Conservation (phyloP, 2,888 invertebrate species). For the Drosophila siamana region DNA sequence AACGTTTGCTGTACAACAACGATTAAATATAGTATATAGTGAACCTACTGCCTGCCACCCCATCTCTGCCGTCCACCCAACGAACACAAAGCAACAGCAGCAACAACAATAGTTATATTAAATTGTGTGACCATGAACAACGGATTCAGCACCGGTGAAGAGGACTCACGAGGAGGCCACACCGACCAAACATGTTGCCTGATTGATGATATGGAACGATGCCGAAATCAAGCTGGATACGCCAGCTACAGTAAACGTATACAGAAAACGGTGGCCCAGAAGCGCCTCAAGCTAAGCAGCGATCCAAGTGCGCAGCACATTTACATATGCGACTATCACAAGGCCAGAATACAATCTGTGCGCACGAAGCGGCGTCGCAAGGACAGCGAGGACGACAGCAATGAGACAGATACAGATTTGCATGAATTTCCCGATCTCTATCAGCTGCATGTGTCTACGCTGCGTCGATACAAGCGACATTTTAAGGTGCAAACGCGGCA, state of each 20-base stretch:
- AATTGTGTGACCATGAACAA: constrained; percentile 86
- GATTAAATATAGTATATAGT: constrained; percentile 3
- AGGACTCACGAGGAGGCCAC: constrained; percentile 94
- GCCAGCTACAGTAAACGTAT: constrained; percentile 98
- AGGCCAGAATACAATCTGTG: constrained; percentile 97
- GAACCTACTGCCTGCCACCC: not conserved
- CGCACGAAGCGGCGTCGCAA: constrained; percentile 95
- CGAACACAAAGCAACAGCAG: constrained; percentile 4
- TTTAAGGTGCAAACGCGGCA: constrained; percentile 96
- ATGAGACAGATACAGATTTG: constrained; percentile 95
- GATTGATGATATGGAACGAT: constrained; percentile 94
- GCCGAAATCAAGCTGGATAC: constrained; percentile 90
- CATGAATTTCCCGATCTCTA: constrained; percentile 96
- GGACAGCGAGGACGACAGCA: constrained; percentile 97
- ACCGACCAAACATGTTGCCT: constrained; percentile 96
- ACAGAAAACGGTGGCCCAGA: constrained; percentile 97
- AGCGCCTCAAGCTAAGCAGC: constrained; percentile 94
- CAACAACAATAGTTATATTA: not conserved
- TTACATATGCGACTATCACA: constrained; percentile 98
- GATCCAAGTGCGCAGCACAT: constrained; percentile 95
- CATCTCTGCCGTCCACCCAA: not conserved
- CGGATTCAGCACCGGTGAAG: constrained; percentile 96
- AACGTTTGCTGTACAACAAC: not conserved
- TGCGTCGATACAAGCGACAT: constrained; percentile 96
- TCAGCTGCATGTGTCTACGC: constrained; percentile 96